phyloP scores from a whole-genome alignment of 2,797 vertebrate species.

The Lemur catta region DNA sequence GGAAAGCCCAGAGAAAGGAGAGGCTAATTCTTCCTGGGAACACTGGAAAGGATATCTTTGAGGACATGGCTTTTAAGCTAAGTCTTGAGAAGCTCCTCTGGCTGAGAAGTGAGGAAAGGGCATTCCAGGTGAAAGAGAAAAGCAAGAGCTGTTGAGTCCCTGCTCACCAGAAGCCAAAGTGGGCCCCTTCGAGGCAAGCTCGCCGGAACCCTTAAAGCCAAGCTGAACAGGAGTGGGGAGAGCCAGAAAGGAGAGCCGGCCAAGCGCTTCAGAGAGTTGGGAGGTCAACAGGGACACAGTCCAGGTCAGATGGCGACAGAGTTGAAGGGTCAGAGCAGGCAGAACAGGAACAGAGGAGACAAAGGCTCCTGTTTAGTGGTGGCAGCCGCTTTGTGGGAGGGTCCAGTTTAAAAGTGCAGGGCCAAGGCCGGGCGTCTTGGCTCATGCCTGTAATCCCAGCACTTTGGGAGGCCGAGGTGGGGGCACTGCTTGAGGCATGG shows the following conservation, averaged over 20 bases:
- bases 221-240: neutral
- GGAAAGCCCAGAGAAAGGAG: neutral
- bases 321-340: neutral
- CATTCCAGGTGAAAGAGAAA: conserved; percentile 37
- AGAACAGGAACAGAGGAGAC: neutral
- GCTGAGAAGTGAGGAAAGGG: conserved; percentile 7
- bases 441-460: neutral
- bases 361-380: neutral
- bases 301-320: neutral
- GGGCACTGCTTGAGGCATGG: neutral
- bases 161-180: neutral
- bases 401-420: neutral
- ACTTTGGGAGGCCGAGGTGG: neutral
- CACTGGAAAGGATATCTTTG: neutral
- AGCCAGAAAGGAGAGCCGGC: neutral
- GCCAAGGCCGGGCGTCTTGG: neutral
- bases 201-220: neutral
- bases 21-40: neutral
- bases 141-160: neutral
- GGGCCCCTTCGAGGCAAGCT: neutral
- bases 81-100: conserved; percentile 11
- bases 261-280: neutral
- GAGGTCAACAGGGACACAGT: neutral
- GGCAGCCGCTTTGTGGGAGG: neutral
- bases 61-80: neutral